Conservation (phyloP, 2,113 vertebrate species). For the Shinisaurus crocodilurus region DNA sequence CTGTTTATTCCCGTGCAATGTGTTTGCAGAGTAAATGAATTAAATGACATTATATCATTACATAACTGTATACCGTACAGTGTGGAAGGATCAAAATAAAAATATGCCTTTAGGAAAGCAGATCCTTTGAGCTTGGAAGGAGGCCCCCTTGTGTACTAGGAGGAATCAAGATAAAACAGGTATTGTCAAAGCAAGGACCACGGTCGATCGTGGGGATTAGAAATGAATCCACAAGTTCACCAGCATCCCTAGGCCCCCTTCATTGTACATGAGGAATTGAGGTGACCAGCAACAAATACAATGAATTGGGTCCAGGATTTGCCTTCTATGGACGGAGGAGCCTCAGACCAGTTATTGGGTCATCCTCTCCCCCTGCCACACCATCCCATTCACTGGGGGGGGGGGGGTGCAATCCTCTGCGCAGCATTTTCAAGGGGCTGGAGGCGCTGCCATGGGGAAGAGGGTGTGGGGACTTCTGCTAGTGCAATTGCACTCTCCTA, state of each 20-base stretch:
- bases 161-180: neutral
- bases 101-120: slow-evolving; percentile 22
- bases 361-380: no score
- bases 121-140: neutral
- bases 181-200: neutral
- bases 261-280: neutral
- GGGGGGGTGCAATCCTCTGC: no score
- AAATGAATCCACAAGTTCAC: neutral
- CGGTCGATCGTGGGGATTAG: no score
- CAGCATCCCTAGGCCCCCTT: neutral
- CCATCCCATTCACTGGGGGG: no score
- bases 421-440: no score
- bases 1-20: slow-evolving; percentile 45
- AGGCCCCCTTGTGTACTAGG: neutral
- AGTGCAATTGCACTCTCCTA: no score
- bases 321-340: no score
- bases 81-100: slow-evolving; percentile 20
- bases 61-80: slow-evolving; percentile 23
- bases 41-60: slow-evolving; percentile 36
- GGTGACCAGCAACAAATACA: neutral
- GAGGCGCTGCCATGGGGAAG: no score
- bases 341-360: no score
- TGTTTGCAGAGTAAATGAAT: slow-evolving; percentile 51
- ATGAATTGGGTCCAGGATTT: neutral
- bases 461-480: no score